These are phyloP conservation scores for Notodonta ziczac DNA, from an alignment of 2,888 invertebrate species.

Conservation along the genomic window DNA sequence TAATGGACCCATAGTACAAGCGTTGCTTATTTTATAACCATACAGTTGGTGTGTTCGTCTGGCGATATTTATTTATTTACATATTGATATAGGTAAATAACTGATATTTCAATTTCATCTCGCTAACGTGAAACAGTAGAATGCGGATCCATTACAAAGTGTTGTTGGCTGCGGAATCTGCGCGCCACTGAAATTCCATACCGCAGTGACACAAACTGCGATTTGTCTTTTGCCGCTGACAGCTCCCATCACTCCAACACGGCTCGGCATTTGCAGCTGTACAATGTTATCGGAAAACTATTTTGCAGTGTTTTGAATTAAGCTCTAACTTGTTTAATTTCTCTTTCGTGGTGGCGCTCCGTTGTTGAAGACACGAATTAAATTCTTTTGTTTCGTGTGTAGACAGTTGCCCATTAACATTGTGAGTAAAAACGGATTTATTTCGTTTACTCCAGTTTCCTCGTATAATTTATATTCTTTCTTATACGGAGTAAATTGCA, in stretches of 20 bases:
- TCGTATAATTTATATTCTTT: too few species aligned
- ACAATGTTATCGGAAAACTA: conserved; percentile 49
- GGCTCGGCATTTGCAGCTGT: conserved; percentile 16
- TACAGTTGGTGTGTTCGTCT: too few species aligned
- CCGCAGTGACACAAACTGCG: conserved; percentile 12
- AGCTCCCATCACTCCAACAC: conserved; percentile 37
- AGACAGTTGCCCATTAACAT: too few species aligned
- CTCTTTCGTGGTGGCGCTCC: conserved; percentile 15
- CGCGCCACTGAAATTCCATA: not conserved
- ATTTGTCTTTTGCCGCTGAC: conserved; percentile 51
- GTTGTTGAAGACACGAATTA: conserved; percentile 29
- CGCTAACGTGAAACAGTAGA: not conserved
- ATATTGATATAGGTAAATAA: too few species aligned
- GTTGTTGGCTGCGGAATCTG: not conserved
- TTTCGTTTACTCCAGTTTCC: too few species aligned
- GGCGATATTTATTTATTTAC: too few species aligned
- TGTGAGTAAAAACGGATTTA: too few species aligned
- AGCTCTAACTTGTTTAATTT: conserved; percentile 28
- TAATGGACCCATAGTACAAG: too few species aligned
- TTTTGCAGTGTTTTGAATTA: conserved; percentile 35
- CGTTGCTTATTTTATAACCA: too few species aligned
- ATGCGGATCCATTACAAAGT: not conserved
- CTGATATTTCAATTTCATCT: too few species aligned
- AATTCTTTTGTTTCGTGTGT: conserved; percentile 14
- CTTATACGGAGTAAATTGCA: too few species aligned